A percentile compares a stretch with the other conserved stretches of the same genome.
Evolutionary conservation across 1,140 invertebrate genomes (phyloP).

Genomic region (Temnothorax nylanderi): DNA sequence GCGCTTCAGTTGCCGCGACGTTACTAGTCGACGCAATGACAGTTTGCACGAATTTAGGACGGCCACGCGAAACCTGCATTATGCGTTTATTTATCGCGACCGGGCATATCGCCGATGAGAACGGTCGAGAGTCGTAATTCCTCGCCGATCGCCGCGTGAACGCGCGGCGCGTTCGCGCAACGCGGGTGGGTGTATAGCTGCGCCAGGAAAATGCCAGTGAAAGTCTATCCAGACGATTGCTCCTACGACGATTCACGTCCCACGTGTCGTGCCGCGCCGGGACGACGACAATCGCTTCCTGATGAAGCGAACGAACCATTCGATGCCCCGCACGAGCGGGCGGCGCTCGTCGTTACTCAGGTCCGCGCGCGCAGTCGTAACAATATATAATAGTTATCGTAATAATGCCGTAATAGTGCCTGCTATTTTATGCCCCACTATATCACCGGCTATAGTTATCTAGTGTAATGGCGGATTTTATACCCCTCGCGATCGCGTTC

Average conservation of each 20-base stretch:
- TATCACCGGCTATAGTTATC: constrained; percentile 19
- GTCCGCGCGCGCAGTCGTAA: constrained; percentile 21
- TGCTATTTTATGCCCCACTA: constrained; percentile 43
- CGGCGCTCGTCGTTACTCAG: background rate
- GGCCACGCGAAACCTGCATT: constrained; percentile 51
- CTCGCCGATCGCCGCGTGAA: constrained; percentile 68
- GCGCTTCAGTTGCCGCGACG: constrained; percentile 20
- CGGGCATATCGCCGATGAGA: constrained; percentile 71
- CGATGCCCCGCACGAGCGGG: constrained; percentile 28
- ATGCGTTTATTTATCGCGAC: constrained; percentile 67
- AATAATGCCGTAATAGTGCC: constrained; percentile 41
- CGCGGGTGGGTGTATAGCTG: constrained; percentile 68
- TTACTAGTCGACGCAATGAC: constrained; percentile 8
- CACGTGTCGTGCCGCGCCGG: constrained; percentile 59
- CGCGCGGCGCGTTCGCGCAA: constrained; percentile 25
- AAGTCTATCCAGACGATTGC: constrained; percentile 75
- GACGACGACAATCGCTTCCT: constrained; percentile 75
- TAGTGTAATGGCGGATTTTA: constrained; percentile 29
- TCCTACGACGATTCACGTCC: constrained; percentile 72
- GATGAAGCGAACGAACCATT: constrained; percentile 71
- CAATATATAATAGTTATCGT: constrained; percentile 57
- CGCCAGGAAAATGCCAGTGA: constrained; percentile 73
- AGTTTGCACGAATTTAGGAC: constrained; percentile 4
- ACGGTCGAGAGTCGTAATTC: constrained; percentile 72
- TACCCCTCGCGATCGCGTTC: constrained; percentile 12